Evolutionary conservation across 2,888 invertebrate genomes (phyloP).

Genomic region (Caenorhabditis sp.): DNA sequence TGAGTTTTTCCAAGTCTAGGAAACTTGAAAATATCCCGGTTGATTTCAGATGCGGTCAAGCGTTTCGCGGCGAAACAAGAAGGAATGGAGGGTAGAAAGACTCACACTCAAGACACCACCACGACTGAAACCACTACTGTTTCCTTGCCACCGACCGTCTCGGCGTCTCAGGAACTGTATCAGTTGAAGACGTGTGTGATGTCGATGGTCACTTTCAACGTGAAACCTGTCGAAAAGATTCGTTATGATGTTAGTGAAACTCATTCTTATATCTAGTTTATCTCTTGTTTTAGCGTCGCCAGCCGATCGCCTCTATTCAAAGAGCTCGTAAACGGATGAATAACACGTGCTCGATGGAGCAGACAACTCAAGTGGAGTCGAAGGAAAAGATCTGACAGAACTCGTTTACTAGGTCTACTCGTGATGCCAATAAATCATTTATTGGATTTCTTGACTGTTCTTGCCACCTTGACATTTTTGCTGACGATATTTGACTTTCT

Average conservation of each 20-base stretch:
- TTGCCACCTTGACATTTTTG: too few relatives aligned
- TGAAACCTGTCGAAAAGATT: not conserved
- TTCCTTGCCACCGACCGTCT: not conserved
- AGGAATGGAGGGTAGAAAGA: not conserved
- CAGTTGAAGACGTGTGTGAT: not conserved
- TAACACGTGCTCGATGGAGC: constrained; percentile 5
- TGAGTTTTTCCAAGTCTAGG: not conserved
- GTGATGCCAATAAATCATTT: not conserved
- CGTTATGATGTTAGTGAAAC: constrained; percentile 33
- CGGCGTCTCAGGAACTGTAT: not conserved
- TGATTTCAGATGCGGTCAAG: constrained; percentile 27
- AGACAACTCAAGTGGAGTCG: constrained; percentile 2
- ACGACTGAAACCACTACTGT: not conserved
- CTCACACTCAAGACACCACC: not conserved
- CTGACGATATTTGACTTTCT: too few relatives aligned
- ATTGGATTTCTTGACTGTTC: too few relatives aligned
- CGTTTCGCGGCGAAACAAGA: constrained; percentile 12
- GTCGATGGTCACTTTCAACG: constrained; percentile 2
- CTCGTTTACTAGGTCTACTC: not conserved
- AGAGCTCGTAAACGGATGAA: constrained; percentile 13
- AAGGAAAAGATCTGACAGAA: not conserved
- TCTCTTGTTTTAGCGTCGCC: constrained; percentile 20
- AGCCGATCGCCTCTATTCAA: constrained; percentile 24
- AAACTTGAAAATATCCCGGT: not conserved
- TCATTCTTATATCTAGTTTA: too few relatives aligned